These are phyloP conservation scores for Platycnemis pennipes DNA, from an alignment of 2,888 invertebrate genomes.

Conservation along the genomic window DNA sequence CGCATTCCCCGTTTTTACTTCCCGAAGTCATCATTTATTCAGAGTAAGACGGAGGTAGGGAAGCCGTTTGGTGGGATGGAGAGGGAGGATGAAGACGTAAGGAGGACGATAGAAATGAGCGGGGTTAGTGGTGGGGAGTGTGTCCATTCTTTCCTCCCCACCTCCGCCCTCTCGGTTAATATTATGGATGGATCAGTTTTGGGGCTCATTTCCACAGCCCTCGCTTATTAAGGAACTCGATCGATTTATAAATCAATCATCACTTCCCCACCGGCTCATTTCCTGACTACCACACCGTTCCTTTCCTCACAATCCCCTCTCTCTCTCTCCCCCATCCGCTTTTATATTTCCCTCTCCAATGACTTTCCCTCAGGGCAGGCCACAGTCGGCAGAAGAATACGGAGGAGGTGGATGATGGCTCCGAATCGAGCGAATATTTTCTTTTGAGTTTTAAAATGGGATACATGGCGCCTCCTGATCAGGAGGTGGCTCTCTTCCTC, in stretches of 20 bases:
- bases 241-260: slow-evolving; percentile 67
- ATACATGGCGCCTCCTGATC: too few relatives aligned
- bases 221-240: slow-evolving; percentile 61
- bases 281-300: slow-evolving; percentile 14
- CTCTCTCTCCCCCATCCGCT: not conserved
- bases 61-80: not conserved
- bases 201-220: slow-evolving; percentile 51
- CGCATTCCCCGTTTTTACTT: slow-evolving; percentile 57
- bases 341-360: slow-evolving; percentile 3
- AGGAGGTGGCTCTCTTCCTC: too few relatives aligned
- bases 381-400: not conserved
- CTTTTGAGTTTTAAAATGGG: slow-evolving; percentile 11
- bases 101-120: not conserved
- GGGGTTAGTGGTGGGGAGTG: not conserved
- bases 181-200: slow-evolving; percentile 61
- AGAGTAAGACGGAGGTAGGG: not conserved
- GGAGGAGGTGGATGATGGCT: not conserved
- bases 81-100: not conserved
- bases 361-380: not conserved
- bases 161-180: slow-evolving; percentile 28
- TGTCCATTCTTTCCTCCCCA: slow-evolving; percentile 46
- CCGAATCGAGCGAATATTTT: not conserved
- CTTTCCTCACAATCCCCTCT: not conserved
- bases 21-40: slow-evolving; percentile 59
- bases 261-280: slow-evolving; percentile 42